phyloP scores from a whole-genome alignment of 1,140 invertebrate genomes.

The Colletes gigas region DNA sequence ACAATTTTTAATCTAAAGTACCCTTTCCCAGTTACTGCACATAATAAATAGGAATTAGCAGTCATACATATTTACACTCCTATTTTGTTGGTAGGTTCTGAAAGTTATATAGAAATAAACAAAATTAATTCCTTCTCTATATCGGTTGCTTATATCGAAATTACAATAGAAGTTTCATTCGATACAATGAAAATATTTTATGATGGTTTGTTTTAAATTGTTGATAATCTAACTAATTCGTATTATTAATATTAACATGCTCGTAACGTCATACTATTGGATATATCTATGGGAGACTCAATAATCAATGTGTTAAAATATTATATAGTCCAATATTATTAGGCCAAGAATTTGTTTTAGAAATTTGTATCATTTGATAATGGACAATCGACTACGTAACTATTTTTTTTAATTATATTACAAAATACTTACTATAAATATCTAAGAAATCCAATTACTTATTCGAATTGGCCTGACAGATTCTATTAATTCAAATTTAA shows the following conservation, averaged over 20 bases:
- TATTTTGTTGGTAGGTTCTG: background rate
- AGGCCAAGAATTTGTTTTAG: too few species aligned
- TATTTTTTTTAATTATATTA: background rate
- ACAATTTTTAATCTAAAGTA: background rate
- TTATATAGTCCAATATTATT: too few species aligned
- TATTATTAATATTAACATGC: too few species aligned
- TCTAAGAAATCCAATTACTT: constrained; percentile 76
- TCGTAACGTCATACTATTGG: too few species aligned
- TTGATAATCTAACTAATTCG: too few species aligned
- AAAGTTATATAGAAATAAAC: constrained; percentile 22
- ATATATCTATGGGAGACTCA: too few species aligned
- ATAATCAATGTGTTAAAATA: too few species aligned
- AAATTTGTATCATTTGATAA: too few species aligned
- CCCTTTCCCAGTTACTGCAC: background rate
- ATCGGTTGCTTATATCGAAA: background rate
- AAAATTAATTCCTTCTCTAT: background rate
- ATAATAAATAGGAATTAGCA: background rate
- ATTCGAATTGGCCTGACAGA: constrained; percentile 76
- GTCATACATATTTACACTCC: background rate
- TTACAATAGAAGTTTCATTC: background rate
- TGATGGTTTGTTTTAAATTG: too few species aligned
- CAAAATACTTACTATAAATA: constrained; percentile 20
- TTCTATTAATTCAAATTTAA: constrained; percentile 81
- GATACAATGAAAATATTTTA: background rate
- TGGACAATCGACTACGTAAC: too few species aligned